Conservation (phyloP, 2,797 vertebrate genomes). For the Gadopsis bispinosus region DNA sequence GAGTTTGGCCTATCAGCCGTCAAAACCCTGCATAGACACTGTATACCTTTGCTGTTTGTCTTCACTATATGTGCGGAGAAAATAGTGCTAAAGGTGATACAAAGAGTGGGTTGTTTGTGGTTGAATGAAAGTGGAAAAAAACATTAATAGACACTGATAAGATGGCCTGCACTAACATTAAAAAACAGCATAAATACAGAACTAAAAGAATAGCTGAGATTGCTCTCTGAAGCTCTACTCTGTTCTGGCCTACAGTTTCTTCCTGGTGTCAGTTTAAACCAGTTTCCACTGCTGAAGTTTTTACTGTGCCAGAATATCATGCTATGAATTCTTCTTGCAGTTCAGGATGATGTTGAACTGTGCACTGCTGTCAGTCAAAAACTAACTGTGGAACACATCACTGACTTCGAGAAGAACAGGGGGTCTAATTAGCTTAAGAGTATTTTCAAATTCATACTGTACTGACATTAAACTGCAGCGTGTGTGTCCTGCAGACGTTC, state of each 20-base stretch:
- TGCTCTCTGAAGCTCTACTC: not conserved
- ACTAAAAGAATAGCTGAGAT: not conserved
- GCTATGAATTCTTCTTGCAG: slow-evolving; percentile 34
- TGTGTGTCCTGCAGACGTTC: slow-evolving; percentile 63
- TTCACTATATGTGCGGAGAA: not conserved
- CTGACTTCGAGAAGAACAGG: slow-evolving; percentile 43
- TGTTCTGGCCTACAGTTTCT: slow-evolving; percentile 1
- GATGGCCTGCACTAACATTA: not conserved
- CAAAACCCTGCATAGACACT: not conserved
- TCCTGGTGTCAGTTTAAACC: slow-evolving; percentile 25
- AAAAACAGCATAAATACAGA: slow-evolving; percentile 1
- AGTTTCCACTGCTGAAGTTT: slow-evolving; percentile 41
- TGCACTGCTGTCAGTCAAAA: slow-evolving; percentile 30
- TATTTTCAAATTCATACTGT: slow-evolving; percentile 35
- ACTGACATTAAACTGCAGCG: slow-evolving; percentile 48
- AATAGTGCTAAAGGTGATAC: not conserved
- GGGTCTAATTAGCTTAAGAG: slow-evolving; percentile 49
- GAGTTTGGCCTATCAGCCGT: not conserved
- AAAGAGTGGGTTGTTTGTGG: not conserved
- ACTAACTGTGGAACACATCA: slow-evolving; percentile 8
- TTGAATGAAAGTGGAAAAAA: not conserved
- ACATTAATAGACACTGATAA: not conserved
- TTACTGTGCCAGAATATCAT: slow-evolving; percentile 15
- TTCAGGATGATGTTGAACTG: slow-evolving; percentile 11
- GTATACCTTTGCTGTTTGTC: not conserved